Percentiles rank a stretch among this genome's conserved stretches.
Evolutionary conservation across 2,888 invertebrate species (phyloP).

Genomic region (Drosophila cognata): DNA sequence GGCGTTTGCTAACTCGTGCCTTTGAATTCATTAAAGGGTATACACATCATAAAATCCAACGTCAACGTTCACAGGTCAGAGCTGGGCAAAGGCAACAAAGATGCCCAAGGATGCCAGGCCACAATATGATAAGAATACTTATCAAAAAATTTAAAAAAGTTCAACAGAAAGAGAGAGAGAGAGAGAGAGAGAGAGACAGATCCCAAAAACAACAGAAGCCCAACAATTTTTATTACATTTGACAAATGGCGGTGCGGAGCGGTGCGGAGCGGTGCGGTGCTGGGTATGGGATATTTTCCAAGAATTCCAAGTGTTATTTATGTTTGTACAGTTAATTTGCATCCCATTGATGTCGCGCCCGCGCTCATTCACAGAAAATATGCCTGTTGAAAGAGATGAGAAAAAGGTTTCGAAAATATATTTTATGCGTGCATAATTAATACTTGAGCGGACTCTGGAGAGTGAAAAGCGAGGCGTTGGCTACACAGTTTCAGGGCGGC

Average conservation of each 20-base stretch:
- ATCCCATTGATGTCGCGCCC: constrained; percentile 73
- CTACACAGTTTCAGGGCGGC: constrained; percentile 19
- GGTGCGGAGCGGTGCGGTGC: background rate
- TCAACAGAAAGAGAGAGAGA: background rate
- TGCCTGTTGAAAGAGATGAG: constrained; percentile 42
- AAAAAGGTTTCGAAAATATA: constrained; percentile 73
- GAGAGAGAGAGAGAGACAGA: constrained; percentile 4
- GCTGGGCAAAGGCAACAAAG: constrained; percentile 46
- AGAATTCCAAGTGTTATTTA: constrained; percentile 77
- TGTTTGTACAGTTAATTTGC: constrained; percentile 79
- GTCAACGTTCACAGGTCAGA: constrained; percentile 34
- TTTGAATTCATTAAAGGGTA: constrained; percentile 70
- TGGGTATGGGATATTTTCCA: constrained; percentile 49
- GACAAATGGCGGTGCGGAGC: constrained; percentile 56
- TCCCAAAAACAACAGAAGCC: constrained; percentile 63
- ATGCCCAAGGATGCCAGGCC: constrained; percentile 19
- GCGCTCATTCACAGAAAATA: constrained; percentile 65
- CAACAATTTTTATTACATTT: constrained; percentile 74
- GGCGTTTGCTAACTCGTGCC: constrained; percentile 45
- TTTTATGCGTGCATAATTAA: constrained; percentile 79
- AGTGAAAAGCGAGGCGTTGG: constrained; percentile 19
- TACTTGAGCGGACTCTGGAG: constrained; percentile 48
- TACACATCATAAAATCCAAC: constrained; percentile 38
- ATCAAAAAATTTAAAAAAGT: constrained; percentile 47
- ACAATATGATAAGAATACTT: constrained; percentile 61